Percentiles rank a stretch among this genome's conserved stretches.
Conservation (phyloP, 2,888 invertebrate species). For the Silvanus unidentatus region DNA sequence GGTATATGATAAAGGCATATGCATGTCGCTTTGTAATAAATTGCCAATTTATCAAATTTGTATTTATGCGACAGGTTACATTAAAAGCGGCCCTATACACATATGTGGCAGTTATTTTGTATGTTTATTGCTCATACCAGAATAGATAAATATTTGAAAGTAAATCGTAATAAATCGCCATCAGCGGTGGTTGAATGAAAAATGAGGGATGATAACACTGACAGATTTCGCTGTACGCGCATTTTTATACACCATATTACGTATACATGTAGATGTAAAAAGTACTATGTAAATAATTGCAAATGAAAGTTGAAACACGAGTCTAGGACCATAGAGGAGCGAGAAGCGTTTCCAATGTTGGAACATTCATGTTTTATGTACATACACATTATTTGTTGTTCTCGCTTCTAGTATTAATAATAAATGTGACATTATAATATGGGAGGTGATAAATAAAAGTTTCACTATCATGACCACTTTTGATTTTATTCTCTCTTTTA, state of each 20-base stretch:
- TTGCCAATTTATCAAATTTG: slow-evolving; percentile 1
- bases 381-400: slow-evolving; percentile 23
- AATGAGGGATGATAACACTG: slow-evolving; percentile 2
- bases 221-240: slow-evolving; percentile 1
- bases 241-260: not conserved
- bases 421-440: slow-evolving; percentile 28
- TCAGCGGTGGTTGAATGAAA: slow-evolving; percentile 4
- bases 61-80: slow-evolving; percentile 2
- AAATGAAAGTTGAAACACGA: too few relatives aligned
- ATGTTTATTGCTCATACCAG: slow-evolving; percentile 3
- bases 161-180: slow-evolving; percentile 6
- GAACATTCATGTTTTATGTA: too few relatives aligned
- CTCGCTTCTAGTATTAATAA: slow-evolving; percentile 15
- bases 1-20: not conserved
- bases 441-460: slow-evolving; percentile 34
- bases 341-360: too few relatives aligned
- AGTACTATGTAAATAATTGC: too few relatives aligned
- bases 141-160: slow-evolving; percentile 4
- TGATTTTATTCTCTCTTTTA: slow-evolving; percentile 31
- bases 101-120: slow-evolving; percentile 2
- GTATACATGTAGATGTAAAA: not conserved
- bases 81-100: not conserved
- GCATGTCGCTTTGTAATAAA: not conserved
- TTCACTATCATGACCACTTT: slow-evolving; percentile 33
- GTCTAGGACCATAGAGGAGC: too few relatives aligned